Conservation (phyloP, 92 coral and sea anemone species). For the Porites evermanni region DNA sequence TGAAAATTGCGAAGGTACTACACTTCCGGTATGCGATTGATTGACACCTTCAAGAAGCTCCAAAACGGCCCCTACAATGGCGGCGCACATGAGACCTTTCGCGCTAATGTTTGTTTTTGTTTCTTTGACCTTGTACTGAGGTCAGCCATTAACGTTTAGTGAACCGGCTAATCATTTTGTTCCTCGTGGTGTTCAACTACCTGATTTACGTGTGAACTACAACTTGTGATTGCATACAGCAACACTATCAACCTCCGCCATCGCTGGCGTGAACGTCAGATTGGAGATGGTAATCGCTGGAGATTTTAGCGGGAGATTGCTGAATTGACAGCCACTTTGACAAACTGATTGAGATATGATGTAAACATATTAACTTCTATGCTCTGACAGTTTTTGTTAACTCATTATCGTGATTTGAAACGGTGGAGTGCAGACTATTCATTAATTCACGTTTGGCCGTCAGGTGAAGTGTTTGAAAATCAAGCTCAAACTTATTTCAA, state of each 20-base stretch:
- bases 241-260: not conserved
- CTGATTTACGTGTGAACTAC: too few relatives aligned
- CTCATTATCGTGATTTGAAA: conserved; percentile 2
- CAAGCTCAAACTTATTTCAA: not conserved
- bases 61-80: not conserved
- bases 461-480: not conserved
- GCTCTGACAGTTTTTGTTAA: conserved; percentile 2
- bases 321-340: not conserved
- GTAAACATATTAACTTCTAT: not conserved
- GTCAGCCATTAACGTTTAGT: conserved; percentile 3
- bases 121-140: conserved; percentile 3
- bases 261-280: not conserved
- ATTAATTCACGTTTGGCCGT: not conserved
- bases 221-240: not conserved
- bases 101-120: not conserved
- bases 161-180: conserved; percentile 12
- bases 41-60: conserved; percentile 5
- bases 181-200: conserved; percentile 1
- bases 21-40: conserved; percentile 49
- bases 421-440: not conserved
- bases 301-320: not conserved
- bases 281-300: not conserved
- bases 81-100: conserved; percentile 11
- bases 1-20: conserved; percentile 24
- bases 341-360: conserved; percentile 20